phyloP scores from a whole-genome alignment of 2,888 invertebrate genomes.

The Willowsia nigromaculata region DNA sequence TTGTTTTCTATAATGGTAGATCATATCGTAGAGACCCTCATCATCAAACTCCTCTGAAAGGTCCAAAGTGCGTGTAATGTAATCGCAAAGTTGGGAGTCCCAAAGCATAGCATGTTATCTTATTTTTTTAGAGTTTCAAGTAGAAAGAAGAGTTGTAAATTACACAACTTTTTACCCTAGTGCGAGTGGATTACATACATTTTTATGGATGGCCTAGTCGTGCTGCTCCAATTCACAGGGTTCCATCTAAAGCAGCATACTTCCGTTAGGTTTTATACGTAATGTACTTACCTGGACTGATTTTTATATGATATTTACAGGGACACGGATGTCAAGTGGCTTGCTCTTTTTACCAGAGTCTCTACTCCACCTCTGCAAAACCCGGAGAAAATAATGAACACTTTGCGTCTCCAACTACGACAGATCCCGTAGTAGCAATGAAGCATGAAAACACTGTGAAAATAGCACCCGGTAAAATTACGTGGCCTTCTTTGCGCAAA shows the following conservation, averaged over 20 bases:
- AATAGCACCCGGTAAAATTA: conserved; percentile 80
- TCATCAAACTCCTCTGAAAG: too few relatives aligned
- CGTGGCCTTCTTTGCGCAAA: conserved; percentile 82
- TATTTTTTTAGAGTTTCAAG: neutral
- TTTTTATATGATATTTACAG: conserved; percentile 81
- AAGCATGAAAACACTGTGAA: conserved; percentile 82
- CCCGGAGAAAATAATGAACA: conserved; percentile 33
- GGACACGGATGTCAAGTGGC: conserved; percentile 87
- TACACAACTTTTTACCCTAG: neutral
- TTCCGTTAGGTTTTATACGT: neutral
- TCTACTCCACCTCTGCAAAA: conserved; percentile 47
- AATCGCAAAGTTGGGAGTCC: too few relatives aligned
- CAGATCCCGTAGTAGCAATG: conserved; percentile 67
- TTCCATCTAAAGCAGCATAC: neutral
- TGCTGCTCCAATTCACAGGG: conserved; percentile 9
- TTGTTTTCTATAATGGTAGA: too few relatives aligned
- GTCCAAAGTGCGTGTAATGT: too few relatives aligned
- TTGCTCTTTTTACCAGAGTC: conserved; percentile 84
- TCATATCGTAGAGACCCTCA: too few relatives aligned
- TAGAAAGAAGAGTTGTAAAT: neutral
- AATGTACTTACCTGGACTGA: neutral
- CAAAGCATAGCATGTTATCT: too few relatives aligned
- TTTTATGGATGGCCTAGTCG: neutral
- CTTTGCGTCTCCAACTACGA: neutral
- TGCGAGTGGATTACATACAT: neutral